Percentiles rank a stretch among this genome's conserved stretches.
phyloP scores from a whole-genome alignment of 2,113 vertebrate species.

The Campylomormyrus numenius region DNA sequence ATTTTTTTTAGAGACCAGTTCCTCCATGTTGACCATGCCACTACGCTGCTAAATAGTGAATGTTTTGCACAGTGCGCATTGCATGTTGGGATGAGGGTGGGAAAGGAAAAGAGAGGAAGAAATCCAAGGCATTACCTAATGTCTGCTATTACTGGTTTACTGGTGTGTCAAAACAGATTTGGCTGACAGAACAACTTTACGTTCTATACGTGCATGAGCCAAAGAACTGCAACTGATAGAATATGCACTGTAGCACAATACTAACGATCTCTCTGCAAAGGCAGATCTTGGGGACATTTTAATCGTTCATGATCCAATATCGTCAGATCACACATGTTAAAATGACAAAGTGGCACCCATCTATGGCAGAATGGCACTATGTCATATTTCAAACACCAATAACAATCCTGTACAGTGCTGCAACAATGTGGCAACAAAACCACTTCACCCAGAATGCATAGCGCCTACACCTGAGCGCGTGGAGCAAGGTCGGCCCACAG shows the following conservation, averaged over 20 bases:
- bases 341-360: too few relatives aligned
- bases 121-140: background rate
- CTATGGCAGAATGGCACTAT: background rate
- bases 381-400: conserved; percentile 31
- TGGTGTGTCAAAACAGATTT: background rate
- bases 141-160: background rate
- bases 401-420: conserved; percentile 9
- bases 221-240: background rate
- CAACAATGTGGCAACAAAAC: conserved; percentile 37
- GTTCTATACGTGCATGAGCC: background rate
- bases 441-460: conserved; percentile 30
- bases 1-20: background rate
- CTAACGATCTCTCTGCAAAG: background rate
- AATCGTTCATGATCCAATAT: background rate
- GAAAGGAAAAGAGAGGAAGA: background rate
- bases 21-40: background rate
- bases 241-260: background rate
- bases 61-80: background rate
- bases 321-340: background rate
- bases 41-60: background rate
- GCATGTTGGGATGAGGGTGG: background rate
- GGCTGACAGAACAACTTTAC: background rate
- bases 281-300: background rate
- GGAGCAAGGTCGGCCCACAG: conserved; percentile 49
- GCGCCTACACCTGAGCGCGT: conserved; percentile 4